These are phyloP conservation scores for Psococerastis gibbosa DNA, from an alignment of 2,888 invertebrate genomes.

Conservation along the genomic window DNA sequence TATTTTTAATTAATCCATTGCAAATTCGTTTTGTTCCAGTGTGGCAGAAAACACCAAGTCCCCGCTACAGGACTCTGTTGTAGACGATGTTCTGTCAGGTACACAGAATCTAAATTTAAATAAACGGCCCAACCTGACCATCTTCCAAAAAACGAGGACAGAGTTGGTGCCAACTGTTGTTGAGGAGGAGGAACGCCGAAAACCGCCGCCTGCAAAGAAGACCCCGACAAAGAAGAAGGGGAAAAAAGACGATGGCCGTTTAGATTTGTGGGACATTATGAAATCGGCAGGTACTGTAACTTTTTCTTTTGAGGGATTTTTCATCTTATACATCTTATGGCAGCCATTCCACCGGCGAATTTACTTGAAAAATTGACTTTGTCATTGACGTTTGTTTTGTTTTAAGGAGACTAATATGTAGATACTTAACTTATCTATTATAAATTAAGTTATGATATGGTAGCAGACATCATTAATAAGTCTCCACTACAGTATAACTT, in stretches of 20 bases:
- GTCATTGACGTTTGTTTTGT: too few relatives aligned
- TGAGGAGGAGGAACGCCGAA: neutral
- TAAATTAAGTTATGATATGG: too few relatives aligned
- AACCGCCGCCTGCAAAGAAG: conserved; percentile 26
- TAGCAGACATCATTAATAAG: too few relatives aligned
- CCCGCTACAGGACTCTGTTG: neutral
- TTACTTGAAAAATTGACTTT: too few relatives aligned
- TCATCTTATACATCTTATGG: too few relatives aligned
- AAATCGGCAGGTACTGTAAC: conserved; percentile 47
- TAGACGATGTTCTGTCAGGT: conserved; percentile 11
- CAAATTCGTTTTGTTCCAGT: too few relatives aligned
- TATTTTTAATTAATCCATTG: too few relatives aligned
- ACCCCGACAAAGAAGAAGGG: conserved; percentile 28
- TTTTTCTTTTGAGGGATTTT: too few relatives aligned
- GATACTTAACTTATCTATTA: too few relatives aligned
- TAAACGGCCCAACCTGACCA: conserved; percentile 20
- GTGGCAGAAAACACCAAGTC: conserved; percentile 7
- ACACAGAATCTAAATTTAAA: conserved; percentile 15
- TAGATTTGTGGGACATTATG: conserved; percentile 54
- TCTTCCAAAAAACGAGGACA: conserved; percentile 14
- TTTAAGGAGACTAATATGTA: too few relatives aligned
- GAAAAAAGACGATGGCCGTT: conserved; percentile 32
- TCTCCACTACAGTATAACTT: too few relatives aligned
- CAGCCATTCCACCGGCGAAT: too few relatives aligned
- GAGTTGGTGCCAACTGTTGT: neutral